Evolutionary conservation across 2,888 invertebrate species (phyloP), one percentile per base, ranked within the genome.

Genomic region (Drosophila dives): DNA sequence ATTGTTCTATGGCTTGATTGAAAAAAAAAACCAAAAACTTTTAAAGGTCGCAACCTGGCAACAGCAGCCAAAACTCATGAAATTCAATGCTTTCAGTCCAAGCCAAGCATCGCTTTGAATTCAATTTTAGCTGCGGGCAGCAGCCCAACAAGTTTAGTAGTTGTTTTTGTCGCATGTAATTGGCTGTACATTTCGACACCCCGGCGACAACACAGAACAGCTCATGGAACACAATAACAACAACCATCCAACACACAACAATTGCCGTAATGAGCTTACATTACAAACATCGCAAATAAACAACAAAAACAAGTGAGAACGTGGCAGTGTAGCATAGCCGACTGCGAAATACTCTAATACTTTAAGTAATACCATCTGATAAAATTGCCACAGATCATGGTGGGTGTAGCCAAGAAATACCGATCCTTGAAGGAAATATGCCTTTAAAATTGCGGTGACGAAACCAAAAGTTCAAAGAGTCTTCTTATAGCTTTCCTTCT

Each of bases 181-280:
- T 85, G 85, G 88, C 85, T 85, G 88, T 86, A 85, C 90, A 85
- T 89, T 86, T 85, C 85, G 85, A 85, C 85, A 85, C 85, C 85
- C 86, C 73, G 90, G 81, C 89, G 89, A 90, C 84, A 84, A 85
- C 72, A 79, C 58, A 68, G 63, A 58, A 78, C 51, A 71, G 55
- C 51, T 50, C n/a, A 26, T 42, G 58, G 59, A 69, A 70, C 66
- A 71, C 77, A 68, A 65, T 48, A 74, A 64, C 40, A 71, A 66
- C 67, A 74, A 70, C 42, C 20, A 56, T 29, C 29, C 40, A 56
- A 56, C 56, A 56, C 15, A 40, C 56, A 42, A 45, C 42, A 42
- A 56, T 56, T 70, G 88, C 72, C 71, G 84, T 90, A 86, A 86
- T 86, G 90, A 90, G 86, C 86, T 84, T 84, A 89, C 81, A 81